Base-by-base conservation (phyloP, 2,113 vertebrate species). In the Nothobranchius furzeri region DNA sequence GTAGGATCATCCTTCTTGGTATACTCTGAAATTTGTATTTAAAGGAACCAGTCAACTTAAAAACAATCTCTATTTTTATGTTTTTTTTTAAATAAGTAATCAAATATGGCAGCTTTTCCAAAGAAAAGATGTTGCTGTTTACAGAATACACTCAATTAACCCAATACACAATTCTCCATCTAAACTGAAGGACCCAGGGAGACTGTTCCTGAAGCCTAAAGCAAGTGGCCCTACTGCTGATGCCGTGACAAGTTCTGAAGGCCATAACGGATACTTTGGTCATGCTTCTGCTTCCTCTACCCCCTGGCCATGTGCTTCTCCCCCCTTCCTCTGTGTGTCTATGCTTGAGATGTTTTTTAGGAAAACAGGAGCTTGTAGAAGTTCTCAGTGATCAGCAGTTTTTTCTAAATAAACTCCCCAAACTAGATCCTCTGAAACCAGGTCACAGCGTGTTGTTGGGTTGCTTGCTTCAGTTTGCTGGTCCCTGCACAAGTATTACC, bases 231-330 rank as follows among this genome's bases (percentile, higher is more conserved):
- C 10, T n/a, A 37, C 7, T 62, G 15, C 46, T 49, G 46, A 56
- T 36, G 15, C 53, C 9, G 12, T 14, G 2, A 56, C 35, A 37
- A 56, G 30, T 37, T 56, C 53, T 56, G 14, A 56, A 37, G 30
- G 24, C 60, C 43, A 59, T 46, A 45, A 59, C 17, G 3, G 14
- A 36, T 49, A 36, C 15, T 10, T 36, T n/a, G 17, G 46, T 36
- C 43, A 60, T 30, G 43, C 58, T 36, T 61, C 10, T 49, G 46
- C 25, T 61, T 35, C 46, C 59, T n/a, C 59, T 49, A 35, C 11
- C 4, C 17, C 46, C n/a, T 49, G 2, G 30, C 15, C n/a, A 15
- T 49, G 60, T 36, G 14, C 47, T 62, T 3, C 6, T 9, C 45
- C 12, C 10, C 35, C 0, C 15, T 37, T 49, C 9, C 37, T 40